phyloP scores from a whole-genome alignment of 2,113 vertebrate species.

The Anser brachyrhynchus region DNA sequence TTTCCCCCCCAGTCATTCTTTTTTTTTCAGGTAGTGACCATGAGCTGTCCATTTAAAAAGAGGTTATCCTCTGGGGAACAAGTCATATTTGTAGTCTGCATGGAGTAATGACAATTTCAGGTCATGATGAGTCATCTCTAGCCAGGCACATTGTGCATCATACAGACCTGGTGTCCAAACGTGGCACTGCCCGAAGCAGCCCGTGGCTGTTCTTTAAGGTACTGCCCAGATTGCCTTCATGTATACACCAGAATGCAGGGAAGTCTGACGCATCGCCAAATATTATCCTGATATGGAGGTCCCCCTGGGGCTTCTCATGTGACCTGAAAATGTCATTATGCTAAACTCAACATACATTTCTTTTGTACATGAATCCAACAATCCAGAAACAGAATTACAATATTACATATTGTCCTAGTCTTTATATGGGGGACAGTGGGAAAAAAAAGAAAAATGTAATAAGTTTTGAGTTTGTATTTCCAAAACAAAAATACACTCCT shows the following conservation, averaged over 20 bases:
- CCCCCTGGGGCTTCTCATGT: not conserved
- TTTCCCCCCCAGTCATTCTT: not conserved
- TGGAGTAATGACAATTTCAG: not conserved
- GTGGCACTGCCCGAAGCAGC: no score
- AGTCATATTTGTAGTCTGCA: not conserved
- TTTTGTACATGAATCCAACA: not conserved
- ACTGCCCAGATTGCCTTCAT: not conserved
- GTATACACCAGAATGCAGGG: not conserved
- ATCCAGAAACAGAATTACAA: not conserved
- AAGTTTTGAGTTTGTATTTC: not conserved
- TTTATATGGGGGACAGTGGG: not conserved
- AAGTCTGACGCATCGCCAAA: not conserved
- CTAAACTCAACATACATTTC: not conserved
- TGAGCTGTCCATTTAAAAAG: not conserved
- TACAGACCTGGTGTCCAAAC: not conserved
- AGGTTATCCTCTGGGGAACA: not conserved
- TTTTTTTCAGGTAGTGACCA: not conserved
- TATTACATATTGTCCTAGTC: not conserved
- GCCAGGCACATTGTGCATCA: not conserved
- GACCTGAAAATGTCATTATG: not conserved
- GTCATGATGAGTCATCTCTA: not conserved
- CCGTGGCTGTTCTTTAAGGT: not conserved
- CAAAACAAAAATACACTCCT: not conserved
- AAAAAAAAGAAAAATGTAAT: not conserved
- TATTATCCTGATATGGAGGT: not conserved